phyloP scores from a whole-genome alignment of 2,888 invertebrate genomes.

The Cryptus armator region DNA sequence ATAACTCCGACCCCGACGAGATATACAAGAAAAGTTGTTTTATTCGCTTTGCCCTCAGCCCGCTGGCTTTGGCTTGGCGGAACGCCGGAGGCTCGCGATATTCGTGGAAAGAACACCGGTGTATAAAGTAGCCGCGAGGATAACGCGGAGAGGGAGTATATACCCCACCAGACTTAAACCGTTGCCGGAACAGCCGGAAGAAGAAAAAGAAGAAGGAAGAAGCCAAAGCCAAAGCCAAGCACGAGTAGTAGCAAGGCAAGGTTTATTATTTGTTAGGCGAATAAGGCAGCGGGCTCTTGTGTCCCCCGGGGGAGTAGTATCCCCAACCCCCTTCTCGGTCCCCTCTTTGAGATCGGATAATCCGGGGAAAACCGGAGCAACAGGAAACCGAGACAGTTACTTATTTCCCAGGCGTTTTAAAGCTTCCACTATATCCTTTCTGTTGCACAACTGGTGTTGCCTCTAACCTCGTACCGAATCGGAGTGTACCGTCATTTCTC shows the following conservation, averaged over 20 bases:
- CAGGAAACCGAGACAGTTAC: conserved; percentile 70
- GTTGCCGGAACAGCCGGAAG: conserved; percentile 41
- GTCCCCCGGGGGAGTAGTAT: conserved; percentile 53
- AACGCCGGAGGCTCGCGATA: conserved; percentile 44
- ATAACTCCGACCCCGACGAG: conserved; percentile 53
- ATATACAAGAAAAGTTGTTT: conserved; percentile 49
- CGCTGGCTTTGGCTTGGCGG: not conserved
- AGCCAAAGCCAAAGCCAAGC: conserved; percentile 48
- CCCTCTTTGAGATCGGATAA: conserved; percentile 80
- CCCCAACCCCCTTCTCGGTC: conserved; percentile 53
- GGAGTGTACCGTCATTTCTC: conserved; percentile 59
- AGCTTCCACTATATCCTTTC: conserved; percentile 60
- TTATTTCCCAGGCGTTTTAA: conserved; percentile 69
- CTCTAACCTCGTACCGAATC: conserved; percentile 11
- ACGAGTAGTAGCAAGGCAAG: conserved; percentile 56
- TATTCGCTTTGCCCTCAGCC: conserved; percentile 35
- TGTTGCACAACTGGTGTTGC: conserved; percentile 52
- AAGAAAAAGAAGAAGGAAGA: conserved; percentile 18
- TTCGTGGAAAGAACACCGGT: conserved; percentile 42
- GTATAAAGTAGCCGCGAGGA: conserved; percentile 60
- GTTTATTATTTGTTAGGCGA: conserved; percentile 69
- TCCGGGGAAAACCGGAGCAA: conserved; percentile 74
- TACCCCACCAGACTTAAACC: conserved; percentile 47
- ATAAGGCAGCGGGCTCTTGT: conserved; percentile 57
- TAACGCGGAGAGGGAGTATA: conserved; percentile 35